phyloP scores from a whole-genome alignment of 64 coral and sea anemone species.

The Actinia equina region DNA sequence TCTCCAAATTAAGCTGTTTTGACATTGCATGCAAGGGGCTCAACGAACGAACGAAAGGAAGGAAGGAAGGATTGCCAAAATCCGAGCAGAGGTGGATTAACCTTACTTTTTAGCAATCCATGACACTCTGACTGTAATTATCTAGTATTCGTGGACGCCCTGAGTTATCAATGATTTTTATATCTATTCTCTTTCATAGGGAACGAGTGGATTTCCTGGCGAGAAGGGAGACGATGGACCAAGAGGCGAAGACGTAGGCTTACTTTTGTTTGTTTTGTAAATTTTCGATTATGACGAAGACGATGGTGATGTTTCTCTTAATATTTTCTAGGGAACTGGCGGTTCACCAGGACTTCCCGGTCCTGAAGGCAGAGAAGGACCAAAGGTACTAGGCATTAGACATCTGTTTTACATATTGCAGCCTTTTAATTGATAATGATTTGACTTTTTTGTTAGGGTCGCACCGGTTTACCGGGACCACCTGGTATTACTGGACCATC shows the following conservation, averaged over 20 bases:
- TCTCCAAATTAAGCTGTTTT: too few species aligned
- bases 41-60: too few species aligned
- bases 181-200: not conserved
- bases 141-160: too few species aligned
- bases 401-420: not conserved
- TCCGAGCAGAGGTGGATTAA: too few species aligned
- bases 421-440: too few species aligned
- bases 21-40: too few species aligned
- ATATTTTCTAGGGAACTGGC: slow-evolving; percentile 17
- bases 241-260: slow-evolving; percentile 54
- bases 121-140: too few species aligned
- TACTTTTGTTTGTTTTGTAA: not conserved
- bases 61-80: too few species aligned
- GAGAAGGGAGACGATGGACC: slow-evolving; percentile 52
- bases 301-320: not conserved
- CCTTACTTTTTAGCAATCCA: too few species aligned
- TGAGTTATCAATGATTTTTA: not conserved
- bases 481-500: slow-evolving; percentile 43
- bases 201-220: slow-evolving; percentile 26
- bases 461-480: slow-evolving; percentile 42
- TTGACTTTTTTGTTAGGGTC: slow-evolving; percentile 21
- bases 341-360: slow-evolving; percentile 25
- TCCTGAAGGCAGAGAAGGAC: slow-evolving; percentile 36
- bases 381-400: slow-evolving; percentile 27
- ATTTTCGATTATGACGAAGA: too few species aligned